Conservation (phyloP, 2,113 vertebrate genomes). For the Spermophilus dauricus region DNA sequence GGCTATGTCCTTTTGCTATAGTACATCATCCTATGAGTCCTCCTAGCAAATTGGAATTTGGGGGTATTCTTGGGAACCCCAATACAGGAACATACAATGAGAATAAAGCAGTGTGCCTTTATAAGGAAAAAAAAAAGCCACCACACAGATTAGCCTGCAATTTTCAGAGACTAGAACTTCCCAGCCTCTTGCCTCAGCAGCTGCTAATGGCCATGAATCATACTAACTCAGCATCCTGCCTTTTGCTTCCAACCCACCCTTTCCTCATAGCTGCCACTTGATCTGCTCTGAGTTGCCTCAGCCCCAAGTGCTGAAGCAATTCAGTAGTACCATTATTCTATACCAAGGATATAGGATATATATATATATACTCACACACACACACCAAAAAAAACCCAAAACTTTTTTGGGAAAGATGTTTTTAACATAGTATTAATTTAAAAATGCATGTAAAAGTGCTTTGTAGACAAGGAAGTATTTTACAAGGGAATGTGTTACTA, state of each 20-base stretch:
- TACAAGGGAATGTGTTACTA: neutral
- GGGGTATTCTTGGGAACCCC: neutral
- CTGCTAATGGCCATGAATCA: neutral
- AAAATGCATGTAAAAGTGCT: neutral
- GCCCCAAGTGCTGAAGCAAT: neutral
- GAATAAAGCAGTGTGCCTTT: neutral
- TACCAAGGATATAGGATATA: neutral
- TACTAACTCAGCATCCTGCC: neutral
- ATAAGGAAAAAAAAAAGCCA: neutral
- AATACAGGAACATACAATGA: neutral
- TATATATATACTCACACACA: too few species aligned
- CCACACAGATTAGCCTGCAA: neutral
- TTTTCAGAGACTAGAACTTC: neutral
- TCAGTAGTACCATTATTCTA: neutral
- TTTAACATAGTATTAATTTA: constrained; percentile 41
- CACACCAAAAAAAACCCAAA: neutral
- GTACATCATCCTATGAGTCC: neutral
- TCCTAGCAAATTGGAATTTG: neutral
- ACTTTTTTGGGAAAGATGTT: neutral
- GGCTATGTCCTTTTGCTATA: too few species aligned
- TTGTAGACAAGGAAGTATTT: constrained; percentile 27
- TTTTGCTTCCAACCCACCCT: neutral
- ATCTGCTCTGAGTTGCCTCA: neutral
- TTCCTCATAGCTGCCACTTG: neutral
- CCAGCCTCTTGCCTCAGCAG: neutral